These are phyloP conservation scores for Cynopterus sphinx DNA, from an alignment of 2,797 vertebrate species.

Conservation along the genomic window DNA sequence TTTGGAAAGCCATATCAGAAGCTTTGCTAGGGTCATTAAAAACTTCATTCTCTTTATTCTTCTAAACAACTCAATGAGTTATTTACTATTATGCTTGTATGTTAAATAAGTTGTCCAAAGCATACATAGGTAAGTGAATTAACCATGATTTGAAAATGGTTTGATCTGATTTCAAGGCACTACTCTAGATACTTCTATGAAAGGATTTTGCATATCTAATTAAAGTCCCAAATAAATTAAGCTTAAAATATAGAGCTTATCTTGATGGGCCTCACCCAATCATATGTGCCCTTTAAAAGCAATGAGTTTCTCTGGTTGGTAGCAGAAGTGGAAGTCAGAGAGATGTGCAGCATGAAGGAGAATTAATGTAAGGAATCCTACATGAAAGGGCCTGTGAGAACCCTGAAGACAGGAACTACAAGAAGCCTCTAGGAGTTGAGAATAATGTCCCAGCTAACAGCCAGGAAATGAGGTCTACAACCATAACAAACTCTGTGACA, in stretches of 20 bases:
- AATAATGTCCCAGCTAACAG: neutral
- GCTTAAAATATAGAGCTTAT: neutral
- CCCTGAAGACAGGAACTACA: neutral
- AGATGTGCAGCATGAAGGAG: neutral
- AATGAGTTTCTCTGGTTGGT: neutral
- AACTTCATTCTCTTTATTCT: neutral
- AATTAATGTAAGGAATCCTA: neutral
- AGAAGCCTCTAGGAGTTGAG: neutral
- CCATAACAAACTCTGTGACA: neutral
- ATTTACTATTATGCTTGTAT: neutral
- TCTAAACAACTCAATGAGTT: neutral
- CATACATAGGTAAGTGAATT: neutral
- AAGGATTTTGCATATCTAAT: neutral
- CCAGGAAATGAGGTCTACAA: neutral
- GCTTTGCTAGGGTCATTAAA: neutral
- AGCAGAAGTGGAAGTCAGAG: neutral
- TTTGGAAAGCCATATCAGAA: neutral
- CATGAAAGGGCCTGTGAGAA: neutral
- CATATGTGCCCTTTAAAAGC: neutral
- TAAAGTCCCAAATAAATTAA: neutral
- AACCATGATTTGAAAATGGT: neutral
- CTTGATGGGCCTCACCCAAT: neutral
- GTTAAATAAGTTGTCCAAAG: neutral
- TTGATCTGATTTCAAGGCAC: slow-evolving; percentile 18
- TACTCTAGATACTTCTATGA: neutral